Evolutionary conservation across 2,888 invertebrate species (phyloP), one percentile per base, ranked within the genome.

Genomic region (Notodonta dromedarius): DNA sequence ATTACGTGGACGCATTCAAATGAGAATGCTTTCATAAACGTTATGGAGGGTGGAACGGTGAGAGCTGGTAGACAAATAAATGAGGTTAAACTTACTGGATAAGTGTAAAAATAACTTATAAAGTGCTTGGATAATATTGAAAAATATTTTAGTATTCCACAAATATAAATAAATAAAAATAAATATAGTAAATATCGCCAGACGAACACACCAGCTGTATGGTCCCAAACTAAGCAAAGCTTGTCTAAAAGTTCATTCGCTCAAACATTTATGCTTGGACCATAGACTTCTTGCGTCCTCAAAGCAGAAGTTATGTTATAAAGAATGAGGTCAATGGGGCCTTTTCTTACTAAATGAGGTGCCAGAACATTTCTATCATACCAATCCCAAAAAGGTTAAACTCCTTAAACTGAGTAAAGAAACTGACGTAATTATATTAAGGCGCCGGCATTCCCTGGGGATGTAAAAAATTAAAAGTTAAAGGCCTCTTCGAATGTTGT

Each of bases 401-500:
- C 50, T 50, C 16, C 50, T 50, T 50, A 50, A 50, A 50, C 50
- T 14, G 16, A 9, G 52, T 6, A 52, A 32, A 50, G 52, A 61
- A 65, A 66, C 39, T 44, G 66, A 61, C 53, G 62, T 65, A 66
- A 69, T 74, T 55, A 44, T 56, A 56, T 24, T 40, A 67, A 71
- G 24, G 61, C 61, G 59, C 55, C 57, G 50, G 60, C 64, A 68
- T 59, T 63, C 54, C 56, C 54, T 60, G 61, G 58, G 66, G 67
- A 67, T 62, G 63, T 68, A 67, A 69, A 67, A 63, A 75, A 67
- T 66, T 70, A 63, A 72, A 76, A 71, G 67, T 70, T 68, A 6
- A 24, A 56, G 59, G 51, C 62, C 60, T 9, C 42, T 42, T 64
- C 63, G 40, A 64, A 70, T 59, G 63, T 66, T 74, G 58, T 64